These are phyloP conservation scores for Dissostichus mawsoni DNA, from an alignment of 2,113 vertebrate species.

Conservation along the genomic window DNA sequence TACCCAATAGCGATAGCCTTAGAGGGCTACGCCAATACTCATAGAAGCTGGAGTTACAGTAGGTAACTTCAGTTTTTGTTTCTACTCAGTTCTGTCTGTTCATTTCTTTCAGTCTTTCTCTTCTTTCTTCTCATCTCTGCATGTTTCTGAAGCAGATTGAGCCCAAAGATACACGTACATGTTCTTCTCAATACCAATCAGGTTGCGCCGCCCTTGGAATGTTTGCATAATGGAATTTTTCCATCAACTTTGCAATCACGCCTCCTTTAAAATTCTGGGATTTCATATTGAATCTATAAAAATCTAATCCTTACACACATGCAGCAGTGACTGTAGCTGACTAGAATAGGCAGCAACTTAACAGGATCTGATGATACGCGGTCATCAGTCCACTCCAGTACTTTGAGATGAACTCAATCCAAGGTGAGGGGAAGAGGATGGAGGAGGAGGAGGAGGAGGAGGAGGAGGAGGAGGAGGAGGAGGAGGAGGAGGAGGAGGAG, in stretches of 20 bases:
- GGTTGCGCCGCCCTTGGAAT: neutral
- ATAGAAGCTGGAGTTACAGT: too few relatives aligned
- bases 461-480: conserved; percentile 9
- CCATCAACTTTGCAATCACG: neutral
- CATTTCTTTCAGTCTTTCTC: neutral
- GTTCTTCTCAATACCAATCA: neutral
- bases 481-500: conserved; percentile 8
- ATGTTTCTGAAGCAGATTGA: neutral
- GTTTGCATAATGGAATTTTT: neutral
- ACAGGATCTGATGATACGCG: conserved; percentile 17
- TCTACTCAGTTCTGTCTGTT: neutral
- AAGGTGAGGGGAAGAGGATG: conserved; percentile 33
- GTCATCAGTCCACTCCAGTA: conserved; percentile 19
- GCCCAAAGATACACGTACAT: neutral
- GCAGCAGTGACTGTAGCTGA: neutral
- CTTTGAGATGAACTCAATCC: conserved; percentile 22
- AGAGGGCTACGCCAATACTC: too few relatives aligned
- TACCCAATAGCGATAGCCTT: too few relatives aligned
- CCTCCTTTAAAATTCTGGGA: neutral
- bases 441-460: conserved; percentile 20
- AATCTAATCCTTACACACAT: conserved; percentile 10
- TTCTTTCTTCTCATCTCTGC: neutral
- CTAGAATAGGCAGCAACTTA: conserved; percentile 17
- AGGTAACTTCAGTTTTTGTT: too few relatives aligned
- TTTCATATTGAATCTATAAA: conserved; percentile 12